Evolutionary conservation across 2,113 vertebrate genomes (phyloP).

Genomic region (Reinhardtius hippoglossoides): DNA sequence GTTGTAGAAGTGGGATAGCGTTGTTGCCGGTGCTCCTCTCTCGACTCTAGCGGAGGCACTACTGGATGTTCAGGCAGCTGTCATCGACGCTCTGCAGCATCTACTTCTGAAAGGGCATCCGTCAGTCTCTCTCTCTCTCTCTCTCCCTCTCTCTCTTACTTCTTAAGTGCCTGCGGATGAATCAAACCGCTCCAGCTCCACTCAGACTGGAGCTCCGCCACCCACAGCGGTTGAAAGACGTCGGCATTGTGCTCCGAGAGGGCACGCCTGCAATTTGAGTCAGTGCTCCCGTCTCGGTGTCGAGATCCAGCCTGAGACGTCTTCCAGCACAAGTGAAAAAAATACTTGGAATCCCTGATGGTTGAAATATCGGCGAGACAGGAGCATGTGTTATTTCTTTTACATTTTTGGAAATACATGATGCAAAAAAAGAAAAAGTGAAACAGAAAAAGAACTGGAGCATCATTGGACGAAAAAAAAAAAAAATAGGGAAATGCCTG

Average conservation of each 20-base stretch:
- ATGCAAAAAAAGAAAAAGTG: constrained; percentile 8
- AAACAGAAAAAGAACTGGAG: constrained; percentile 34
- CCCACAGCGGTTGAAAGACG: constrained; percentile 27
- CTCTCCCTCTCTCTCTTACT: constrained; percentile 45
- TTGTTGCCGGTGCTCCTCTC: neutral
- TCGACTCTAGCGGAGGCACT: constrained; percentile 13
- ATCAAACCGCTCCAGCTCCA: constrained; percentile 27
- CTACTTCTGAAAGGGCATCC: constrained; percentile 62
- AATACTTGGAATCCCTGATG: neutral
- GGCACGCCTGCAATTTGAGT: constrained; percentile 21
- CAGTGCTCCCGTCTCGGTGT: constrained; percentile 9
- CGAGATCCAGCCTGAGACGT: constrained; percentile 14
- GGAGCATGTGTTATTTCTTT: neutral
- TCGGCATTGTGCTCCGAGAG: constrained; percentile 10
- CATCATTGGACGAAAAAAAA: constrained; percentile 12
- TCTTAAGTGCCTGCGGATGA: constrained; percentile 41
- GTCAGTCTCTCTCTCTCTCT: constrained; percentile 53
- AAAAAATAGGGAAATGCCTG: neutral
- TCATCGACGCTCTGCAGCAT: constrained; percentile 27
- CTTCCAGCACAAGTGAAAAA: no score
- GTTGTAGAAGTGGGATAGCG: neutral
- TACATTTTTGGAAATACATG: neutral
- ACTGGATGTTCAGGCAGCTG: constrained; percentile 39
- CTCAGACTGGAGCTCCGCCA: constrained; percentile 39
- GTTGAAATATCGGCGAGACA: neutral